Base-by-base conservation (phyloP, 2,888 invertebrate species). In the Diaprepes abbreviatus region DNA sequence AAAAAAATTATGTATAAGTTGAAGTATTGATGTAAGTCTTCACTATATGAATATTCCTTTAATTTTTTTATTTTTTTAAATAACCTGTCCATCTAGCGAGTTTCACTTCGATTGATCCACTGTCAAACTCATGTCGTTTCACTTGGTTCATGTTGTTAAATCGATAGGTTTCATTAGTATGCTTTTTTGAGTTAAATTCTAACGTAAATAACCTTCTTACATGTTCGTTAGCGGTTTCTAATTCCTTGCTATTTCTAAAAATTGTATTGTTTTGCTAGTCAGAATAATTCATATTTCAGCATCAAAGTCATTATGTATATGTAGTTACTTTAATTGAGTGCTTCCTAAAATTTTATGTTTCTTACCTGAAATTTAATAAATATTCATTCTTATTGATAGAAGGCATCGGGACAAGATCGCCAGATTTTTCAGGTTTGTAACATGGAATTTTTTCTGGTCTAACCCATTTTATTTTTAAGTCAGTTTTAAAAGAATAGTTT, bases 401-500 rank as follows among this genome's bases (percentile, higher is more conserved):
- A 10, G 66, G 64, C 38, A 62, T 62, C 4, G 43, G 54, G 10
- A 52, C 9, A 31, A 91, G 83, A 82, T 95, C 94, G 0, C 94
- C 93, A 74, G 91, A 91, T 78, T 88, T 90, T 76, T 88, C 87
- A 0, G 93, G 89, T 76, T 89, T 87, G 70, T 87, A 88, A 48
- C 88, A 87, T 0, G 89, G 86, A 16, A 93, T 86, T 80, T 90
- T 90, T 24, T 88, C 88, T 0, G 94, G 94, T 24, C 90, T 87
- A 4, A 89, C 87, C 94, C 94, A 94, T 86, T 92, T 91, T 48
- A 94, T 90, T 83, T 92, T 91, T 33, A 93, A 84, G 77, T 90
- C 88, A 28, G 90, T 89, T 81, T 93, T 93, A 75, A 91, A 87
- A 72, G 91, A 78, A 84, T 84, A 80, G 82, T 75, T 74, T 79